These are phyloP conservation scores for Acromyrmex echinatior DNA, from an alignment of 1,140 invertebrate genomes.

Conservation along the genomic window DNA sequence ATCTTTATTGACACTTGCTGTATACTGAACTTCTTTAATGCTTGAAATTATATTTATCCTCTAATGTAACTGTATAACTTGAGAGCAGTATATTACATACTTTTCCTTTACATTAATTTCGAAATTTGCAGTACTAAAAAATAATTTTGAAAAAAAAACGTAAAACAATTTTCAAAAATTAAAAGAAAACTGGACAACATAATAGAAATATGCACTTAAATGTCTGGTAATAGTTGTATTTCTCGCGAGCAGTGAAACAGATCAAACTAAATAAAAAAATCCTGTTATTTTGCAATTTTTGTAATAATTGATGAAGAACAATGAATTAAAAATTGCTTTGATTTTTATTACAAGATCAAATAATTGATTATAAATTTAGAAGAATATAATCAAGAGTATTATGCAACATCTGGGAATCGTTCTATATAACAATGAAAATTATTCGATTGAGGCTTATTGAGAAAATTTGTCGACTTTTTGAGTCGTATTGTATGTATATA, in stretches of 20 bases:
- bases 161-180: background rate
- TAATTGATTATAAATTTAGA: background rate
- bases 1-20: conserved; percentile 10
- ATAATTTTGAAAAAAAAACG: background rate
- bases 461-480: conserved; percentile 4
- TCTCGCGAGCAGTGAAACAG: background rate
- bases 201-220: background rate
- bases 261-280: background rate
- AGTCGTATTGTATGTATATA: conserved; percentile 8
- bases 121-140: background rate
- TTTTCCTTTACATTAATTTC: background rate
- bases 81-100: background rate
- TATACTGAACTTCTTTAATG: background rate
- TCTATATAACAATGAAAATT: background rate
- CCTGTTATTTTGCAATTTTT: background rate
- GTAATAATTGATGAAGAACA: background rate
- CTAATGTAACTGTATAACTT: background rate
- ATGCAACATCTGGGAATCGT: background rate
- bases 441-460: background rate
- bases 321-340: background rate
- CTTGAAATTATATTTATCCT: background rate
- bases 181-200: background rate
- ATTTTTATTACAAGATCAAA: background rate
- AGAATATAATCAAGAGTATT: background rate
- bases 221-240: no score